phyloP scores from a whole-genome alignment of 2,113 vertebrate genomes.

The Phrynosoma platyrhinos region DNA sequence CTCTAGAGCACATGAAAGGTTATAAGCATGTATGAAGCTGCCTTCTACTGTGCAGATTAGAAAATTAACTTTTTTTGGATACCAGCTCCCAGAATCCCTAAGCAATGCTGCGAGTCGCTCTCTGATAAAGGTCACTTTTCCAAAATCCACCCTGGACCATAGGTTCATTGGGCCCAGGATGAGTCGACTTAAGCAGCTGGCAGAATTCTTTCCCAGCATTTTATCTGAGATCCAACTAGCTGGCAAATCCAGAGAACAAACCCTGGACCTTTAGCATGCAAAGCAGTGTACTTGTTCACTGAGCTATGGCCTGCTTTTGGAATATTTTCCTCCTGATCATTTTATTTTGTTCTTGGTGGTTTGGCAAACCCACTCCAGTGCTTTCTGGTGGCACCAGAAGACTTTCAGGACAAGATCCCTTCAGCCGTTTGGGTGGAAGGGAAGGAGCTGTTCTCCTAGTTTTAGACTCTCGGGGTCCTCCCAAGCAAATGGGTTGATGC shows the following conservation, averaged over 20 bases:
- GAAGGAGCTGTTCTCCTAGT: not conserved
- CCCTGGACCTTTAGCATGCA: no score
- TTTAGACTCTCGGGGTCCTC: not conserved
- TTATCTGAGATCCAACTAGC: no score
- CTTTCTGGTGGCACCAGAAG: not conserved
- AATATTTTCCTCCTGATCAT: no score
- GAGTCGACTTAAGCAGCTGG: not conserved
- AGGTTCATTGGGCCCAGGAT: not conserved
- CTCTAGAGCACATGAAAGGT: not conserved
- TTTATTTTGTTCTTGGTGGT: not conserved
- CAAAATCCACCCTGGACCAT: not conserved
- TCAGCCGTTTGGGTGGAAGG: accelerated
- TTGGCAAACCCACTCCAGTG: not conserved
- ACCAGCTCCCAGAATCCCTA: no score
- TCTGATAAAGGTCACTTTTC: not conserved
- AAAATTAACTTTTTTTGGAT: not conserved
- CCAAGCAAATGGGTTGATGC: not conserved
- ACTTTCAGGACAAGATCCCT: not conserved
- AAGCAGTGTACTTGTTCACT: not conserved
- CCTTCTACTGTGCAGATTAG: not conserved
- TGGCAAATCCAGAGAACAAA: no score
- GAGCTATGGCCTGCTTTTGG: accelerated
- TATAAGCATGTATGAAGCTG: not conserved
- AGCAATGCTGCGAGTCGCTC: not conserved
- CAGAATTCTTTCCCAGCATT: not conserved